Conservation (phyloP, 2,888 invertebrate genomes). For the Plebejus argus region DNA sequence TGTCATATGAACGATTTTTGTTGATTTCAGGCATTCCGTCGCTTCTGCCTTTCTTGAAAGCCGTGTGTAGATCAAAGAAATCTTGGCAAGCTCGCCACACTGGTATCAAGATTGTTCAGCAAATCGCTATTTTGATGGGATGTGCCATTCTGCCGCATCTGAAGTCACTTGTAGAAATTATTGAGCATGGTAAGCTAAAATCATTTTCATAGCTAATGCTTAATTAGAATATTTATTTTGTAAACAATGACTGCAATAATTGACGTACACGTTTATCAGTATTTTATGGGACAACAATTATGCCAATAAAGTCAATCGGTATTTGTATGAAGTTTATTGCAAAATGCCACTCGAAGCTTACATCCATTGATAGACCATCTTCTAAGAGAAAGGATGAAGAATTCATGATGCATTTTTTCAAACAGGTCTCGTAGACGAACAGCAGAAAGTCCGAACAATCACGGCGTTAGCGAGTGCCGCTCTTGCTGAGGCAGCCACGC, state of each 20-base stretch:
- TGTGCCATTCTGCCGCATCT: slow-evolving; percentile 99
- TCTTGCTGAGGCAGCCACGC: slow-evolving; percentile 98
- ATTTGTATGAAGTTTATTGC: no score
- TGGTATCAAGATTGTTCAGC: slow-evolving; percentile 99
- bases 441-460: slow-evolving; percentile 99
- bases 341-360: no score
- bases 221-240: not conserved
- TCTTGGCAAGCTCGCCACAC: slow-evolving; percentile 99
- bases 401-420: slow-evolving; percentile 34
- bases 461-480: slow-evolving; percentile 99
- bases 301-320: no score
- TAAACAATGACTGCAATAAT: not conserved
- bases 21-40: slow-evolving; percentile 89
- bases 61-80: slow-evolving; percentile 99
- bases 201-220: slow-evolving; percentile 11
- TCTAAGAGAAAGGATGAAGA: no score
- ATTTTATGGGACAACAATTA: no score
- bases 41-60: slow-evolving; percentile 97
- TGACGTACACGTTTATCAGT: no score
- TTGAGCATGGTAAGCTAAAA: slow-evolving; percentile 91
- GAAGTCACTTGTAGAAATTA: slow-evolving; percentile 98
- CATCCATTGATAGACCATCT: no score
- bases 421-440: slow-evolving; percentile 95
- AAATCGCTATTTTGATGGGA: slow-evolving; percentile 99
- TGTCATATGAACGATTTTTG: not conserved